These are phyloP conservation scores for Caenorhabditis brenneri DNA, from an alignment of 1,140 invertebrate genomes.

Conservation along the genomic window DNA sequence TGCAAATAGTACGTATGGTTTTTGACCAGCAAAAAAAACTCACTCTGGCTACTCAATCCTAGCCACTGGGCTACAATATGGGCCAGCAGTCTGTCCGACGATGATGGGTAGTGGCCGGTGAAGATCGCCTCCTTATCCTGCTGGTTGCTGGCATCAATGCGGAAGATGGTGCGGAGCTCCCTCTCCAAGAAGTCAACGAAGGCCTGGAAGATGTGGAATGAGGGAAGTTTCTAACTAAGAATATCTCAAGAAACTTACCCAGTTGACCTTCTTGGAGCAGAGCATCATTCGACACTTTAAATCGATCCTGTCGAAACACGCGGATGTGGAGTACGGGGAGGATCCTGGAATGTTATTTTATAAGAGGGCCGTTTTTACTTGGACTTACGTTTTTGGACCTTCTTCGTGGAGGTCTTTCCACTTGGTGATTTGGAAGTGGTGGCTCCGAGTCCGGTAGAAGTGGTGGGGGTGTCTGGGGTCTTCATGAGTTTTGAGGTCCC, in stretches of 20 bases:
- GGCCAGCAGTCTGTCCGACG: neutral
- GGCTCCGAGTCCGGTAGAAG: neutral
- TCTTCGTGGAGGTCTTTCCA: conserved; percentile 33
- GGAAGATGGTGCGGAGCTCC: conserved; percentile 63
- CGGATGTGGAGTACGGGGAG: conserved; percentile 59
- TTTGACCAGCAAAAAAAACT: neutral
- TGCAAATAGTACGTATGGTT: neutral
- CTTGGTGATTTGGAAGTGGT: neutral
- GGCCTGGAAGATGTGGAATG: conserved; percentile 50
- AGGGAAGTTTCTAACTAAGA: neutral
- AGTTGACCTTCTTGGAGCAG: conserved; percentile 53
- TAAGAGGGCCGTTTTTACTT: neutral
- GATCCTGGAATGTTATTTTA: conserved; percentile 52
- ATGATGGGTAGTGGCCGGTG: conserved; percentile 14
- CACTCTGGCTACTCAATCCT: conserved; percentile 51
- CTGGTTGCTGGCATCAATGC: neutral
- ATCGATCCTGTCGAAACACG: conserved; percentile 65
- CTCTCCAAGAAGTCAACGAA: conserved; percentile 60
- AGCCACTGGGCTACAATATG: conserved; percentile 57
- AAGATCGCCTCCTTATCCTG: conserved; percentile 54
- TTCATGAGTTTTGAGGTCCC: conserved; percentile 24
- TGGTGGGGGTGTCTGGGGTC: conserved; percentile 40
- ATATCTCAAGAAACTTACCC: conserved; percentile 52
- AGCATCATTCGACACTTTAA: conserved; percentile 53
- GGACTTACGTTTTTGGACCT: conserved; percentile 5